Evolutionary conservation across 2,797 vertebrate species (phyloP).

Genomic region (Ctenopoma kingsleyae): DNA sequence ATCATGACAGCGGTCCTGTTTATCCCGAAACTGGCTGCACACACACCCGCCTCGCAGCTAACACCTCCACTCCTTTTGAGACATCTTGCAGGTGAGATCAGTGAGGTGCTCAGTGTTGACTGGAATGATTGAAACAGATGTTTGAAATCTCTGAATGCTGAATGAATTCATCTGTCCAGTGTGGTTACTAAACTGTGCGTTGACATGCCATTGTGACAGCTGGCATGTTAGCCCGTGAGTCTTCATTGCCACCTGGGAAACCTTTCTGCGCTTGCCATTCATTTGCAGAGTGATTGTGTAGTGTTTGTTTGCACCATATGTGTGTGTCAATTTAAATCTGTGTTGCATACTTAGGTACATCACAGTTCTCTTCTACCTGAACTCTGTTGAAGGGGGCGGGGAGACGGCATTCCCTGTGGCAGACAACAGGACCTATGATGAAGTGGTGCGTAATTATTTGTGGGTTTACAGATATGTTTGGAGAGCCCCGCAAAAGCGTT

Average conservation of each 20-base stretch:
- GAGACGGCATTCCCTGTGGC: constrained; percentile 98
- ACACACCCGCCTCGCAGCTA: constrained; percentile 93
- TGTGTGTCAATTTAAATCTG: constrained; percentile 71
- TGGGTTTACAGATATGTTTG: constrained; percentile 46
- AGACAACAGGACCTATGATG: constrained; percentile 98
- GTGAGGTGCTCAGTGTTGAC: not conserved
- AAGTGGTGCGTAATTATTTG: constrained; percentile 89
- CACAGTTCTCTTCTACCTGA: constrained; percentile 98
- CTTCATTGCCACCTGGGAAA: constrained; percentile 15
- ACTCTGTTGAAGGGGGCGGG: constrained; percentile 96
- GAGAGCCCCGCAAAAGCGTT: constrained; percentile 40
- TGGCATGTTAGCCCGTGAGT: constrained; percentile 51
- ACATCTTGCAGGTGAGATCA: constrained; percentile 94
- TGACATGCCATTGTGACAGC: constrained; percentile 41
- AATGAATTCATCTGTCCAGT: constrained; percentile 32
- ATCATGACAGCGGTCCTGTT: constrained; percentile 97
- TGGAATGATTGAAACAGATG: not conserved
- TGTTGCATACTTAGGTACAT: constrained; percentile 91
- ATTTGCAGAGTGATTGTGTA: constrained; percentile 36
- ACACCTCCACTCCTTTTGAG: constrained; percentile 93
- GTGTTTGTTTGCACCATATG: constrained; percentile 52
- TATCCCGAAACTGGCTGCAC: constrained; percentile 97
- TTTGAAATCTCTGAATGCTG: not conserved
- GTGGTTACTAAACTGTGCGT: constrained; percentile 33
- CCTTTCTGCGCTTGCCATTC: constrained; percentile 18